These are phyloP conservation scores for Incurvaria masculella DNA, from an alignment of 2,888 invertebrate genomes.

Conservation along the genomic window DNA sequence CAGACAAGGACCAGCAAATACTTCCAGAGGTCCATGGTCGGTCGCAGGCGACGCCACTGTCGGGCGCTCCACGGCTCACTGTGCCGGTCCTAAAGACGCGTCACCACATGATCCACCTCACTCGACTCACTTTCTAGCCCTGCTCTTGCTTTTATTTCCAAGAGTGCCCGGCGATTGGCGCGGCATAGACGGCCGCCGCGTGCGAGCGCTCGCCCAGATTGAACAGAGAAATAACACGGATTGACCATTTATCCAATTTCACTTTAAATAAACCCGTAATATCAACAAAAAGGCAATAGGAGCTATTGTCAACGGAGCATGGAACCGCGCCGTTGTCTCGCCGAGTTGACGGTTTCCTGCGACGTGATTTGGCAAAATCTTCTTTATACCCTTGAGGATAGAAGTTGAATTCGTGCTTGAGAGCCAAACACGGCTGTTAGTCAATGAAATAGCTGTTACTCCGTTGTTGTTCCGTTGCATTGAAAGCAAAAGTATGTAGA, in stretches of 20 bases:
- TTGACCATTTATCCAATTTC: conserved; percentile 57
- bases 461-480: background rate
- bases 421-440: no score
- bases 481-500: background rate
- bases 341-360: background rate
- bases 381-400: no score
- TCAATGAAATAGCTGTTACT: no score
- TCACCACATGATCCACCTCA: conserved; percentile 40
- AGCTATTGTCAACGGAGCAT: conserved; percentile 30
- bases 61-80: conserved; percentile 18
- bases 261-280: conserved; percentile 52
- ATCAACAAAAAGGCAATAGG: conserved; percentile 47
- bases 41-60: background rate
- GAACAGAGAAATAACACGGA: conserved; percentile 43
- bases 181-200: background rate
- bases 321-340: conserved; percentile 15
- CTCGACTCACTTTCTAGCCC: conserved; percentile 26
- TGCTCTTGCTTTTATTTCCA: conserved; percentile 25
- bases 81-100: conserved; percentile 22
- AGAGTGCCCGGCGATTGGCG: background rate
- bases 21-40: conserved; percentile 34
- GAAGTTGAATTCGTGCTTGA: no score
- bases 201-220: conserved; percentile 22
- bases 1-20: conserved; percentile 33
- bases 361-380: no score